Percentiles rank a stretch among this genome's conserved stretches.
These are phyloP conservation scores for Epinotia demarniana DNA, from an alignment of 2,888 invertebrate species.

Conservation along the genomic window DNA sequence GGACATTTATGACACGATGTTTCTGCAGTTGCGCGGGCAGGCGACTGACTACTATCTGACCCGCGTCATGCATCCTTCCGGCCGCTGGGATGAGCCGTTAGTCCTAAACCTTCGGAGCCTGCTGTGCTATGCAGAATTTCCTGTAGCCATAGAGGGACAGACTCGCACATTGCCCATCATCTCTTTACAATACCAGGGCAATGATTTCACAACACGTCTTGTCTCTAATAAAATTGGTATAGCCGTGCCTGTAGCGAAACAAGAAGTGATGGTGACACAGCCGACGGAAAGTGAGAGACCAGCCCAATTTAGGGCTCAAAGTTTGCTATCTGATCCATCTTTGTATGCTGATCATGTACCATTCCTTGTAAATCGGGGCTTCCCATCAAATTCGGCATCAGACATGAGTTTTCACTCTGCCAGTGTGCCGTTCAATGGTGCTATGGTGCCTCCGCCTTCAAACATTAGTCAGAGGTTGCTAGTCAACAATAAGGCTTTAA, in stretches of 20 bases:
- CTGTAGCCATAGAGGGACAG: slow-evolving; percentile 68
- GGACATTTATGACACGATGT: slow-evolving; percentile 80
- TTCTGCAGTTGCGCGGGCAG: slow-evolving; percentile 81
- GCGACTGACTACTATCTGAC: slow-evolving; percentile 86
- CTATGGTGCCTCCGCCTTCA: slow-evolving; percentile 60
- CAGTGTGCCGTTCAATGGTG: slow-evolving; percentile 68
- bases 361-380: slow-evolving; percentile 75
- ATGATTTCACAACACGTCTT: slow-evolving; percentile 77
- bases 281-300: slow-evolving; percentile 58
- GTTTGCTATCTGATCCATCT: slow-evolving; percentile 59
- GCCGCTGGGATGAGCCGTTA: slow-evolving; percentile 82
- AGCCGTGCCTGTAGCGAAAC: slow-evolving; percentile 74
- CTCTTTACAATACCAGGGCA: slow-evolving; percentile 77
- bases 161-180: slow-evolving; percentile 72
- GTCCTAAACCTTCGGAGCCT: slow-evolving; percentile 72
- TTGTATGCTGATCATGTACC: slow-evolving; percentile 73
- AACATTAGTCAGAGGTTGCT: slow-evolving; percentile 69
- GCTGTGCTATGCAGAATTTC: slow-evolving; percentile 75
- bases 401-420: slow-evolving; percentile 75
- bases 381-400: slow-evolving; percentile 76
- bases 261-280: slow-evolving; percentile 72
- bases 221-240: slow-evolving; percentile 76
- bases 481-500: slow-evolving; percentile 68
- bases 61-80: slow-evolving; percentile 80
- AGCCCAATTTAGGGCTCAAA: slow-evolving; percentile 64